Percentiles rank a stretch among this genome's conserved stretches.
These are phyloP conservation scores for Epinephelus malabaricus DNA, from an alignment of 2,797 vertebrate species.

Conservation along the genomic window DNA sequence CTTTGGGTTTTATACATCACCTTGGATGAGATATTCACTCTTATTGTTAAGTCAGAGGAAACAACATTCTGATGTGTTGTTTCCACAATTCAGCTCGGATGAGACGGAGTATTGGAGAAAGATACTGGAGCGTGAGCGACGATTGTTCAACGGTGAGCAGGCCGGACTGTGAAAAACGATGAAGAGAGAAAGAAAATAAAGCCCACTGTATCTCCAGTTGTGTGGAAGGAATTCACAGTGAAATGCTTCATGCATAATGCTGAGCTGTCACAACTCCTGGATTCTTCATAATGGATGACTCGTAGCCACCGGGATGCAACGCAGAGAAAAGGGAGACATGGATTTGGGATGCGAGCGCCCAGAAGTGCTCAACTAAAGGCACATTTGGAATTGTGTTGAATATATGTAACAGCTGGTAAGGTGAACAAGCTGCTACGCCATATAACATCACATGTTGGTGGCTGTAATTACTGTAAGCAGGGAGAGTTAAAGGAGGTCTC, in stretches of 20 bases:
- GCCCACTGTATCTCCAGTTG: conserved; percentile 31
- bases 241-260: conserved; percentile 53
- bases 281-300: conserved; percentile 54
- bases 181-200: conserved; percentile 29
- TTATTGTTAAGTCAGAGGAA: conserved; percentile 33
- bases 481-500: no score
- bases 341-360: conserved; percentile 22
- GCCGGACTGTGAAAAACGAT: conserved; percentile 18
- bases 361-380: not conserved
- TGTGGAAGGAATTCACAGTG: conserved; percentile 45
- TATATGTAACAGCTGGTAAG: not conserved
- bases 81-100: conserved; percentile 30
- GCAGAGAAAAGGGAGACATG: conserved; percentile 14
- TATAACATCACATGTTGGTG: not conserved
- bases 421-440: not conserved
- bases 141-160: conserved; percentile 20
- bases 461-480: not conserved
- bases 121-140: not conserved
- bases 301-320: conserved; percentile 35
- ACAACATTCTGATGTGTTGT: conserved; percentile 29
- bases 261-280: conserved; percentile 48
- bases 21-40: conserved; percentile 17
- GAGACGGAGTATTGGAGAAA: conserved; percentile 11
- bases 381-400: not conserved
- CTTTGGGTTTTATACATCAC: conserved; percentile 22